Evolutionary conservation across 2,888 invertebrate species (phyloP), one percentile per base, ranked within the genome.

Genomic region (Melanchra persicariae): DNA sequence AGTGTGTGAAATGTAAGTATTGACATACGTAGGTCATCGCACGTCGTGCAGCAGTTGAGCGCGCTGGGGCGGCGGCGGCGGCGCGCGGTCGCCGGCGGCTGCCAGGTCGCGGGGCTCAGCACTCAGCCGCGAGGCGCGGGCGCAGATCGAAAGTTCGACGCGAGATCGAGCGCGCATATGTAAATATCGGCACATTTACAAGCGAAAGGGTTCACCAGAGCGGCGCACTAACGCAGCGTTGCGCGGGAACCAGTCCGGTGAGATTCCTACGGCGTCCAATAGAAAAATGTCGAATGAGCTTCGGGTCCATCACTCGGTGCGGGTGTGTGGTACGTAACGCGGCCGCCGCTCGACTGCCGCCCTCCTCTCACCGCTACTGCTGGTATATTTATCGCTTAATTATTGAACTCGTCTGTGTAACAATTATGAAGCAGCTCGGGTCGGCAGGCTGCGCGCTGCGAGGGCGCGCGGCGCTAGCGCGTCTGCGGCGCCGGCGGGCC

Each of bases 181-280:
- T 95, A 95, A 96, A 96, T 96, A 96, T 95, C 95, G 96, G 95
- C 95, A 96, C 95, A 95, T 95, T 95, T 96, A 95, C 95, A 94
- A 95, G 95, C 95, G 95, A 96, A 95, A 95, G 95, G 95, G 95
- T 95, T 96, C 95, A 96, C 95, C 95, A 93, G 93, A 95, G 94
- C 94, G 95, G 94, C 95, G 95, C 95, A 94, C 94, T 95, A 94
- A 94, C 95, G 94, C 93, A 93, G 94, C 91, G 94, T 93, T 94
- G 93, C 93, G 95, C 94, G 94, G 95, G 96, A 97, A 97, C 97
- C 96, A 96, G 97, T 97, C 96, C 96, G 96, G 96, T 96, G 94
- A 96, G 96, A 96, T 97, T 96, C 96, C 96, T 96, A 96, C 95
- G 95, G 95, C 95, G 96, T 96, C 95, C 95, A 95, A 95, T 95